These are phyloP conservation scores for Hycleus cichorii DNA, from an alignment of 1,140 invertebrate species.

Conservation along the genomic window DNA sequence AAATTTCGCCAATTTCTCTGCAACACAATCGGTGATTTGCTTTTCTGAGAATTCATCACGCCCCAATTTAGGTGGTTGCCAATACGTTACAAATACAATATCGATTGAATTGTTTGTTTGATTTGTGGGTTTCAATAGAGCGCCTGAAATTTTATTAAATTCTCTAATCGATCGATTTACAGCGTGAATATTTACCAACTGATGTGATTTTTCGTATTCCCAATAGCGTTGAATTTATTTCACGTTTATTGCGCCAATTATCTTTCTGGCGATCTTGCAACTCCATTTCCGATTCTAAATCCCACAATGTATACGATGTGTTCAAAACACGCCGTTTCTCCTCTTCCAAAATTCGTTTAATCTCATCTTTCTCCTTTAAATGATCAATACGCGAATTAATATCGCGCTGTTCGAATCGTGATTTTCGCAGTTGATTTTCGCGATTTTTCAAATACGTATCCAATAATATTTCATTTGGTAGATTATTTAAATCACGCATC, in stretches of 20 bases:
- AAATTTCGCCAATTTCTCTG: slow-evolving; percentile 36
- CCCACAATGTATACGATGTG: slow-evolving; percentile 37
- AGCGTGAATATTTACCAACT: slow-evolving; percentile 42
- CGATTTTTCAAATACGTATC: slow-evolving; percentile 39
- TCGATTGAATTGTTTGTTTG: slow-evolving; percentile 40
- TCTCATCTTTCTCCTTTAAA: slow-evolving; percentile 31
- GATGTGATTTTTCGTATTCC: slow-evolving; percentile 31
- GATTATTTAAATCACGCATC: slow-evolving; percentile 32
- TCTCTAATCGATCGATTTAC: slow-evolving; percentile 7
- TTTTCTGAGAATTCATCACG: slow-evolving; percentile 41
- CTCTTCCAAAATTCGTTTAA: slow-evolving; percentile 31
- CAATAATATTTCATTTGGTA: slow-evolving; percentile 36
- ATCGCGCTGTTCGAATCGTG: slow-evolving; percentile 38
- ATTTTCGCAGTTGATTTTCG: slow-evolving; percentile 34
- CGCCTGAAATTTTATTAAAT: slow-evolving; percentile 26
- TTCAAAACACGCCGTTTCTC: slow-evolving; percentile 29
- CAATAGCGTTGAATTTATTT: slow-evolving; percentile 15
- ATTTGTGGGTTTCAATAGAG: slow-evolving; percentile 35
- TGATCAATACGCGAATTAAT: slow-evolving; percentile 33
- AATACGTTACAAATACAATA: slow-evolving; percentile 50
- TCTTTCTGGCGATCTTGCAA: slow-evolving; percentile 32
- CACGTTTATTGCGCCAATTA: slow-evolving; percentile 33
- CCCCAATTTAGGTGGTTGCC: slow-evolving; percentile 43
- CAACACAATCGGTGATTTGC: slow-evolving; percentile 38
- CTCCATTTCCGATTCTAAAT: slow-evolving; percentile 40